phyloP scores from a whole-genome alignment of 1,140 invertebrate species.

The Amphibalanus amphitrite region DNA sequence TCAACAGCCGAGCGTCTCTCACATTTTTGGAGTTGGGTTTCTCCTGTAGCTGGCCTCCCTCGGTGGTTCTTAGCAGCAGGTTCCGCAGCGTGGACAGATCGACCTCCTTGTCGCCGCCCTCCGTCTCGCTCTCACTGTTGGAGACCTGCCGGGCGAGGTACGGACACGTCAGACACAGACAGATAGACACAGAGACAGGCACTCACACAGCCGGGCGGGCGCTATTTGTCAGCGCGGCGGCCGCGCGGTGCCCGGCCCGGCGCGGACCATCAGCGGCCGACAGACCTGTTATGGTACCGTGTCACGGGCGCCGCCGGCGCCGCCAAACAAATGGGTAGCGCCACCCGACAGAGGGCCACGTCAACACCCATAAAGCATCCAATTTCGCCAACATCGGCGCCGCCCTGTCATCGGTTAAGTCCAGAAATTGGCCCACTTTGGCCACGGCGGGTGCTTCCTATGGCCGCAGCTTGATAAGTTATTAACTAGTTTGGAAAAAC shows the following conservation, averaged over 20 bases:
- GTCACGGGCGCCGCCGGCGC: neutral
- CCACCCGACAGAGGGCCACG: neutral
- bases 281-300: neutral
- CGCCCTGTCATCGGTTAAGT: too few species aligned
- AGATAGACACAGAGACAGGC: too few species aligned
- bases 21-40: neutral
- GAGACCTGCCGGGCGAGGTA: neutral
- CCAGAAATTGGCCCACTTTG: too few species aligned
- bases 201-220: too few species aligned
- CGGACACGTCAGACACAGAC: neutral
- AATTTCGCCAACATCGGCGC: neutral
- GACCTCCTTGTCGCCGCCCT: slow-evolving; percentile 47
- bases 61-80: slow-evolving; percentile 42
- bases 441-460: too few species aligned
- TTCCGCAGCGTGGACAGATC: slow-evolving; percentile 54
- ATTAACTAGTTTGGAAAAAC: too few species aligned
- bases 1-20: too few species aligned
- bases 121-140: slow-evolving; percentile 26
- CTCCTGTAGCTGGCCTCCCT: neutral
- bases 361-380: neutral
- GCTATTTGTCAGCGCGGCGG: neutral
- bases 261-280: neutral
- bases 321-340: neutral
- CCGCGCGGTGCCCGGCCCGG: neutral
- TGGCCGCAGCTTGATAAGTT: too few species aligned